A percentile compares a stretch with the other conserved stretches of the same genome.
These are phyloP conservation scores for Pemphigus obesinymphae DNA, from an alignment of 1,140 invertebrate genomes.

Conservation along the genomic window DNA sequence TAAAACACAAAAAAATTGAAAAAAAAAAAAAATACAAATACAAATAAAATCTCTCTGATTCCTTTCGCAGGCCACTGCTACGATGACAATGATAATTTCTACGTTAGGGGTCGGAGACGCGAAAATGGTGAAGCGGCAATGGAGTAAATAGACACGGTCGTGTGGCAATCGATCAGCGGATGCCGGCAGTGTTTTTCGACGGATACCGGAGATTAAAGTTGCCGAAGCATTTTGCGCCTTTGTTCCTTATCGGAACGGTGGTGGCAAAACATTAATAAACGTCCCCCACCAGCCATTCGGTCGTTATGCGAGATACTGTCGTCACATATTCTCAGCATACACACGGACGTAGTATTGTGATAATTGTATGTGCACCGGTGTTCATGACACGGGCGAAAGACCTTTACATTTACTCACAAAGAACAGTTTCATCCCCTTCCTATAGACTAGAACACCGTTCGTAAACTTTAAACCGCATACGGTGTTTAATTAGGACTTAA, in stretches of 20 bases:
- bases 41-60: not conserved
- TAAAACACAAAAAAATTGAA: no score
- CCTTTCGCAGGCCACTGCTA: no score
- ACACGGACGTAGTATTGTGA: not conserved
- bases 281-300: not conserved
- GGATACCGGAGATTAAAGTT: slow-evolving; percentile 40
- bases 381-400: no score
- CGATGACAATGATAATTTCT: not conserved
- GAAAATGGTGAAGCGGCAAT: not conserved
- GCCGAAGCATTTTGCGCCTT: not conserved
- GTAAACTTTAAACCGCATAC: no score
- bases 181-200: slow-evolving; percentile 14
- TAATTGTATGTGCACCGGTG: not conserved
- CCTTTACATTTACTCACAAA: no score
- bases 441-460: no score
- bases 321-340: not conserved
- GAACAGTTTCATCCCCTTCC: no score
- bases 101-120: not conserved
- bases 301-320: not conserved
- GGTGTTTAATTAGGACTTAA: no score
- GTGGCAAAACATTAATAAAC: slow-evolving; percentile 12
- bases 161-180: slow-evolving; percentile 18
- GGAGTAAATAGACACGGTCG: not conserved
- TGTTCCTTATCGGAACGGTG: not conserved
- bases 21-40: not conserved